Evolutionary conservation across 2,113 vertebrate species (phyloP), one percentile per base, ranked within the genome.

Genomic region (Pachycephala philippinensis): DNA sequence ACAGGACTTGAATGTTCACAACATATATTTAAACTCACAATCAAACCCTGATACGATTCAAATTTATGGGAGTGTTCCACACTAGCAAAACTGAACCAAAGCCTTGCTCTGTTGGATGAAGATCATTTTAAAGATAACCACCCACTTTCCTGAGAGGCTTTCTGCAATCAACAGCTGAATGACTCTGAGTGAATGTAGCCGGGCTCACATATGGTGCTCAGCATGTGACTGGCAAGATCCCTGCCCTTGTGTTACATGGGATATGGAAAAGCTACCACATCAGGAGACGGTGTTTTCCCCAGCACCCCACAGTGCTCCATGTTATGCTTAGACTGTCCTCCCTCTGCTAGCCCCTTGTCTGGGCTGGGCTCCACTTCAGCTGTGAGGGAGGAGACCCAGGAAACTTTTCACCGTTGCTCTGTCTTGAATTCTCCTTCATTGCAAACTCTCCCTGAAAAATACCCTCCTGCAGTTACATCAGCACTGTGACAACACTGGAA

Each of bases 1-100:
- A 78, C 37, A 89, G 53, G 53, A 75, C 27, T 75, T 68, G 76
- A 90, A 71, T 71, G 21, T 78, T 94, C 37, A 33, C 22, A 44
- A n/a, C 35, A 30, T 80, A 44, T 49, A 74, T 87, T 90, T 84
- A 94, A 93, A 96, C 60, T 83, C 63, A 63, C 75, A 80, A 44
- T 77, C 52, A 74, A 77, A 77, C 59, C 60, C 64, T 87, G 86
- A 60, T 68, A 91, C 24, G 18, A 88, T 90, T 90, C 82, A 91
- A 93, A 86, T 52, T 80, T 85, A 56, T 81, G 75, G 68, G 79
- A 93, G 23, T 68, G 33, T 50, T 86, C 79, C 47, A 76, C n/a
- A 9, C 42, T 10, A 45, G 54, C 17, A 56, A 86, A 92, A 87
- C 39, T 84, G 64, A 90, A 89, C 47, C 22, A 57, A 92, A 94